Evolutionary conservation across 2,888 invertebrate species (phyloP).

Genomic region (Sarcophaga subvicina): DNA sequence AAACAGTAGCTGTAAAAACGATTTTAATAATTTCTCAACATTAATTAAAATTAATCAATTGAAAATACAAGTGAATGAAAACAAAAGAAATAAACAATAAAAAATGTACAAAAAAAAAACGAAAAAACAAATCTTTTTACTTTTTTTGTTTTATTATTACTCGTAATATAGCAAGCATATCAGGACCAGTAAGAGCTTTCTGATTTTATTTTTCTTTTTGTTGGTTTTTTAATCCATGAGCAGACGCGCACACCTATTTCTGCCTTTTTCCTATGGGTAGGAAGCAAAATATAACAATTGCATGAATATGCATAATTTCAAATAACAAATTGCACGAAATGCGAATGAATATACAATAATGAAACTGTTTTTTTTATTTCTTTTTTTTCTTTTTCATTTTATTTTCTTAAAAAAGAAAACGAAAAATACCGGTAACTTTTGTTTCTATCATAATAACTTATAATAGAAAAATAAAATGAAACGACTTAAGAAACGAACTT

Average conservation of each 20-base stretch:
- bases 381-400: no score
- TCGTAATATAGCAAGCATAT: neutral
- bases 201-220: neutral
- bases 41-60: constrained; percentile 63
- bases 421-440: constrained; percentile 11
- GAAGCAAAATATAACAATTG: constrained; percentile 60
- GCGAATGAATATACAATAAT: constrained; percentile 45
- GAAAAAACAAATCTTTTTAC: neutral
- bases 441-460: neutral
- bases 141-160: neutral
- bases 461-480: neutral
- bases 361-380: neutral
- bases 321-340: constrained; percentile 64
- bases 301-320: constrained; percentile 60
- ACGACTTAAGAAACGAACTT: constrained; percentile 26
- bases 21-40: constrained; percentile 57
- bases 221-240: constrained; percentile 11
- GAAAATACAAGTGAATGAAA: constrained; percentile 44
- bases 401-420: neutral
- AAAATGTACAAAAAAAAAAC: constrained; percentile 32
- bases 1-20: constrained; percentile 29
- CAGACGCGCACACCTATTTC: neutral
- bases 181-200: neutral
- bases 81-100: constrained; percentile 47
- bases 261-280: constrained; percentile 9